Conservation (phyloP, 2,797 vertebrate species). For the Sebastes elongatus region DNA sequence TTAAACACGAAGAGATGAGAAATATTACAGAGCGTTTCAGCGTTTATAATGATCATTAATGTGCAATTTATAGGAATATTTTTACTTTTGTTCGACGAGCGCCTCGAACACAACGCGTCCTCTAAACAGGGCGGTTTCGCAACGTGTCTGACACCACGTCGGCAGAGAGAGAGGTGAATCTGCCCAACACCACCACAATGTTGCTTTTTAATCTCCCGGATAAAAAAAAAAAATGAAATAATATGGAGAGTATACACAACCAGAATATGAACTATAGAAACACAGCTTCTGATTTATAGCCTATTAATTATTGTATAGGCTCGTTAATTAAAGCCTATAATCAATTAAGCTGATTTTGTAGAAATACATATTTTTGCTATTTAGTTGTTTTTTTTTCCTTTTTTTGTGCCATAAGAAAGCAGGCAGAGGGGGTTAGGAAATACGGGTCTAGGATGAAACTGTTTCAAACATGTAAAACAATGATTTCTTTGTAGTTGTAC, state of each 20-base stretch:
- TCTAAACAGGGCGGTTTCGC: conserved; percentile 56
- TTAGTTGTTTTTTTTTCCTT: neutral
- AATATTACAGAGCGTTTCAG: fast-evolving
- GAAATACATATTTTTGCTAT: neutral
- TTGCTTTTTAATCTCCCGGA: neutral
- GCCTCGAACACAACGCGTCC: conserved; percentile 40
- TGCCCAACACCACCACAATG: neutral
- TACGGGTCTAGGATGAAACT: no score
- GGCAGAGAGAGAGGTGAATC: conserved; percentile 45
- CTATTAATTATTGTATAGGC: neutral
- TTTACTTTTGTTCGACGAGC: conserved; percentile 13
- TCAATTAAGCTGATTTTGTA: neutral
- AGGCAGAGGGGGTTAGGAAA: no score
- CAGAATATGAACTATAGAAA: neutral
- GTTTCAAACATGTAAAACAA: no score
- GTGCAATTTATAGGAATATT: neutral
- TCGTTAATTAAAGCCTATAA: neutral
- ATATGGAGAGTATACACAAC: neutral
- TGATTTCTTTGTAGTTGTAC: no score
- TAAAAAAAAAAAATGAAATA: neutral
- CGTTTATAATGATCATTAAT: neutral
- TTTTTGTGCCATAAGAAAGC: neutral
- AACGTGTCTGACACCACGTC: conserved; percentile 73
- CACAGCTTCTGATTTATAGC: no score
- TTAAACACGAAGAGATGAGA: fast-evolving